A percentile compares a stretch with the other conserved stretches of the same genome.
phyloP scores from a whole-genome alignment of 2,113 vertebrate species.

The Spea bombifrons region DNA sequence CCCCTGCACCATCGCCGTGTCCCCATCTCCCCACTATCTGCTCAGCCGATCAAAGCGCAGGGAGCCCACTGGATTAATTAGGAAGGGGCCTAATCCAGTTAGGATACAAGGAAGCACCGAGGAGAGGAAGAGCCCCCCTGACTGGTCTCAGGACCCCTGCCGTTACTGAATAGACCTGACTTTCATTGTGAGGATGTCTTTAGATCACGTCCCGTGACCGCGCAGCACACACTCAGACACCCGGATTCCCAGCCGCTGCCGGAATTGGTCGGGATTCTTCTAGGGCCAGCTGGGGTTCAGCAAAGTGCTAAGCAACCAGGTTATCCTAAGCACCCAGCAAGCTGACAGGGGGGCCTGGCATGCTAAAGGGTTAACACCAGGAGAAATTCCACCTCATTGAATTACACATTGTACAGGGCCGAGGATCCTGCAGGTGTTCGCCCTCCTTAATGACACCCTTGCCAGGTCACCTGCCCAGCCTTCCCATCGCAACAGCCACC shows the following conservation, averaged over 20 bases:
- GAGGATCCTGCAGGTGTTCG: too few relatives aligned
- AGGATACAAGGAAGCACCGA: neutral
- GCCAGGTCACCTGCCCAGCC: too few relatives aligned
- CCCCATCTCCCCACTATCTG: too few relatives aligned
- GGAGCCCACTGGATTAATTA: neutral
- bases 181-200: neutral
- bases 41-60: too few relatives aligned
- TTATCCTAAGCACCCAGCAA: neutral
- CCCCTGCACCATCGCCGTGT: too few relatives aligned
- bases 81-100: conserved; percentile 10
- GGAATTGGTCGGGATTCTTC: neutral
- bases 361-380: too few relatives aligned
- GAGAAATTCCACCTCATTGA: too few relatives aligned
- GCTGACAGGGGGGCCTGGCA: neutral
- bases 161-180: neutral
- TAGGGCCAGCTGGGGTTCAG: neutral
- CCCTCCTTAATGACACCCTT: too few relatives aligned
- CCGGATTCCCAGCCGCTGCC: neutral
- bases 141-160: neutral
- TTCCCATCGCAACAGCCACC: too few relatives aligned
- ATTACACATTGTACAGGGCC: too few relatives aligned
- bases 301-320: neutral
- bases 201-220: conserved; percentile 27
- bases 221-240: neutral
- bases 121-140: neutral